Evolutionary conservation across 1,140 invertebrate genomes (phyloP).

Genomic region (Thaumatotibia leucotreta): DNA sequence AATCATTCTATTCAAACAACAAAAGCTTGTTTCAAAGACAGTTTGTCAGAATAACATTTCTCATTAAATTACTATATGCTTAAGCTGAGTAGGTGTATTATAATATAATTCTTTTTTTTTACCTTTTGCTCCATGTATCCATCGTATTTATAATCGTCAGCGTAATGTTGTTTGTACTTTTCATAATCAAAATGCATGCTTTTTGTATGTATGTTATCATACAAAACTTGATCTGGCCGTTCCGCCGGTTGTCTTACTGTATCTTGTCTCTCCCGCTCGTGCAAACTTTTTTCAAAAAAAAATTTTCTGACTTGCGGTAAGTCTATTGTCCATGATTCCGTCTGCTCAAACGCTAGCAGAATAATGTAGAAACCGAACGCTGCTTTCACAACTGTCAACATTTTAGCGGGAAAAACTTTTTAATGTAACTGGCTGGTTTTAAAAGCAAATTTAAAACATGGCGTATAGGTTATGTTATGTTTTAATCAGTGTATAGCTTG

Average conservation of each 20-base stretch:
- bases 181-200: slow-evolving; percentile 17
- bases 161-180: slow-evolving; percentile 23
- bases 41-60: too few relatives aligned
- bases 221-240: neutral
- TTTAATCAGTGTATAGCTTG: neutral
- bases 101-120: too few relatives aligned
- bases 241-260: slow-evolving; percentile 6
- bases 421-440: neutral
- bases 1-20: too few relatives aligned
- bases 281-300: slow-evolving; percentile 27
- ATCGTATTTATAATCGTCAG: slow-evolving; percentile 34
- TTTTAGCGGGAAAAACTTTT: neutral
- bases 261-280: slow-evolving; percentile 17
- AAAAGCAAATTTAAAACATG: neutral
- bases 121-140: slow-evolving; percentile 49
- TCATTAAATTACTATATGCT: too few relatives aligned
- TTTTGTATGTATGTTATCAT: slow-evolving; percentile 27
- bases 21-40: too few relatives aligned
- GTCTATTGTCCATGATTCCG: slow-evolving; percentile 49
- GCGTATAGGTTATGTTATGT: neutral
- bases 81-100: too few relatives aligned
- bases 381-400: slow-evolving; percentile 1
- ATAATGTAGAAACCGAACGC: neutral
- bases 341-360: slow-evolving; percentile 20
- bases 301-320: slow-evolving; percentile 43